Base-by-base conservation (phyloP, 2,888 invertebrate species). In the Hydrotaea diabolus region DNA sequence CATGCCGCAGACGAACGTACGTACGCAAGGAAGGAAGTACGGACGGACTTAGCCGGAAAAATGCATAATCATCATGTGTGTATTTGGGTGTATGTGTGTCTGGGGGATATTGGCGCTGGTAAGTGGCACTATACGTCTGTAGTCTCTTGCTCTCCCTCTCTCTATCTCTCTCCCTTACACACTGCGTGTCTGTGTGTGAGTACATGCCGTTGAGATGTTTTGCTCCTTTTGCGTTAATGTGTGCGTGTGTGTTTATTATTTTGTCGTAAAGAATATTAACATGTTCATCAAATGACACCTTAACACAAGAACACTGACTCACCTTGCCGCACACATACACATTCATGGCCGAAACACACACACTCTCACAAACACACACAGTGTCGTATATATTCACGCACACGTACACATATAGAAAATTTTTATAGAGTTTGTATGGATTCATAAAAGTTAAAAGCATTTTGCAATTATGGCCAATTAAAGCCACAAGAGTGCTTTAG, bases 401-500 rank as follows among this genome's bases (percentile, higher is more conserved):
- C 21, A 59, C 72, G 43, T 64, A n/a, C 46, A 66, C 36, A 55
- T n/a, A n/a, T n/a, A n/a, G n/a, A 15, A 23, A 46, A 43, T 15
- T 49, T 13, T 59, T 69, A 43, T 46, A 57, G 49, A 59, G 49
- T 74, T 62, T 46, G 31, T 62, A 59, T 21, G 74, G 82, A 85
- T 81, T 78, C 76, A 85, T 79, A 85, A 77, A 85, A 82, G 85
- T 82, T 85, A 80, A 82, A 85, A 85, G 85, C 85, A 82, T 82
- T 85, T 82, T 85, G 82, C 85, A 85, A 82, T 85, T 85, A 85
- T 80, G 82, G 79, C 85, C 85, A 85, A 85, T 85, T 85, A 85
- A 85, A 85, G 82, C 84, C 84, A 85, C 84, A 85, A 85, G 73
- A 85, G 81, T 79, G 66, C 71, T 85, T 66, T 85, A 76, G 78